phyloP scores from a whole-genome alignment of 1,140 invertebrate species.

The Megalonaias nervosa region DNA sequence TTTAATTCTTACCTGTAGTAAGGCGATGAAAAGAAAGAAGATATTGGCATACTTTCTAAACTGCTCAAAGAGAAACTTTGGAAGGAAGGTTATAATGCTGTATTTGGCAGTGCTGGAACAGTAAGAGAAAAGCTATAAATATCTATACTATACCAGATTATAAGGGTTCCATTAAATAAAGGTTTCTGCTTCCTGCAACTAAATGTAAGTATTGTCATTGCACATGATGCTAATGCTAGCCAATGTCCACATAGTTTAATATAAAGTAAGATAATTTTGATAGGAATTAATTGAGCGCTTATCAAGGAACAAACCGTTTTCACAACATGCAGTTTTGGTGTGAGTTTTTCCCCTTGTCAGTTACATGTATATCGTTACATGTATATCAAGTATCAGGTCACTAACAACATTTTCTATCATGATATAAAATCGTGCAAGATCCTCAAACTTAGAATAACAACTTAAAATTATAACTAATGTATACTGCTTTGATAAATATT shows the following conservation, averaged over 20 bases:
- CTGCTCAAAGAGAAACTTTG: slow-evolving; percentile 98
- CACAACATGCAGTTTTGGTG: too few species aligned
- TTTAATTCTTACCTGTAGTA: slow-evolving; percentile 72
- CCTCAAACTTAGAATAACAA: too few species aligned
- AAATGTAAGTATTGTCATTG: not conserved
- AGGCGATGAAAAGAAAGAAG: slow-evolving; percentile 97
- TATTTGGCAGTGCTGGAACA: slow-evolving; percentile 92
- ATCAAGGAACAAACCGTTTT: too few species aligned
- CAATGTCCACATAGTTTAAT: not conserved
- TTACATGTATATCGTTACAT: too few species aligned
- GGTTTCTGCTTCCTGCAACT: not conserved
- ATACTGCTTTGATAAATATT: too few species aligned
- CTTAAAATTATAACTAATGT: too few species aligned
- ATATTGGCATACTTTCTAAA: slow-evolving; percentile 98
- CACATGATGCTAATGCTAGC: not conserved
- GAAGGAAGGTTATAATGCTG: slow-evolving; percentile 93
- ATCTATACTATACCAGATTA: not conserved
- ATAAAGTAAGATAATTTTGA: not conserved
- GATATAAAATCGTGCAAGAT: too few species aligned
- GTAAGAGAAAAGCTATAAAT: slow-evolving; percentile 20
- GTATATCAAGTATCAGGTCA: too few species aligned
- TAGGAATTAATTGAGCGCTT: not conserved
- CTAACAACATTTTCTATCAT: too few species aligned
- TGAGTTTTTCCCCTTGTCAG: too few species aligned
- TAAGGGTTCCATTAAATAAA: not conserved